These are phyloP conservation scores for Hydrotaea cyrtoneurina DNA, from an alignment of 2,888 invertebrate species.

Conservation along the genomic window DNA sequence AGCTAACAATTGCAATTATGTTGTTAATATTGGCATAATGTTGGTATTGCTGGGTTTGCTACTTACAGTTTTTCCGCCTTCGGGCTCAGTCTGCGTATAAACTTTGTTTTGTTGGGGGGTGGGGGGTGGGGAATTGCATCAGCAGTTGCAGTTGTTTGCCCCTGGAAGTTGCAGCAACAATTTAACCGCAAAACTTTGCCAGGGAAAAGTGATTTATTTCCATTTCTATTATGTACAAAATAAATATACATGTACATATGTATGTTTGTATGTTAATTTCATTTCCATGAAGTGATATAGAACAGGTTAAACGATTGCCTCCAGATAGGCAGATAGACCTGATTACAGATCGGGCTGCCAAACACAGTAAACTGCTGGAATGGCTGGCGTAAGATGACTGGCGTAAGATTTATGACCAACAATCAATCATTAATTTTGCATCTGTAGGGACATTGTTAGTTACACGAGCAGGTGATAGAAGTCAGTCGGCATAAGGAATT, in stretches of 20 bases:
- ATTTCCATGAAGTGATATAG: neutral
- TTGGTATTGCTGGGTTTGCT: neutral
- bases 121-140: slow-evolving; percentile 26
- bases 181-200: neutral
- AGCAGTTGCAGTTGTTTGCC: neutral
- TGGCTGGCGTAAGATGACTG: no score
- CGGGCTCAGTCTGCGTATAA: neutral
- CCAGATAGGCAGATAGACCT: no score
- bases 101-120: neutral
- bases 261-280: neutral
- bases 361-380: no score
- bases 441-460: no score
- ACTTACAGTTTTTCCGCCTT: no score
- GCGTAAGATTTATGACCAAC: no score
- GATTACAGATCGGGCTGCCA: no score
- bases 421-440: no score
- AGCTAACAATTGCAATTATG: slow-evolving; percentile 38
- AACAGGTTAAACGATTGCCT: neutral
- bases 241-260: no score
- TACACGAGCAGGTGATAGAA: no score
- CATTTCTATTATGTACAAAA: slow-evolving; percentile 1
- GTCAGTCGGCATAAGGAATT: no score
- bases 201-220: slow-evolving; percentile 36
- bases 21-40: slow-evolving; percentile 40
- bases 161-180: neutral